Percentiles rank a stretch among this genome's conserved stretches.
phyloP scores from a whole-genome alignment of 2,888 invertebrate species.

The Amblyjoppa proteus region DNA sequence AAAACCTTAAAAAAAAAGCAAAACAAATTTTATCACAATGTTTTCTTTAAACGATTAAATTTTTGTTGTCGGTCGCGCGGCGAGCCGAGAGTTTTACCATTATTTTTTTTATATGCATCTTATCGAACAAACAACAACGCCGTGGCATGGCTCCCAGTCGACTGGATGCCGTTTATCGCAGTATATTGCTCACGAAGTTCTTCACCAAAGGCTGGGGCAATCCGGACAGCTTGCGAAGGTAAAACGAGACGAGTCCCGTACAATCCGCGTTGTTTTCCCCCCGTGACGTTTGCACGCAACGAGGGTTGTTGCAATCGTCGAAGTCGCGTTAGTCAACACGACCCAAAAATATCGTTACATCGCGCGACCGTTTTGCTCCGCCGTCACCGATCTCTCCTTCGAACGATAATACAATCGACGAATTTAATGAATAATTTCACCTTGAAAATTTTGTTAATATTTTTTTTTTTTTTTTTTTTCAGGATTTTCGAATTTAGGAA shows the following conservation, averaged over 20 bases:
- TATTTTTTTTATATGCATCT: conserved; percentile 45
- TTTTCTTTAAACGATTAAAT: conserved; percentile 33
- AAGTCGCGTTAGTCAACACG: not conserved
- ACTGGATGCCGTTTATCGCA: conserved; percentile 93
- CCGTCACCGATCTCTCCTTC: not conserved
- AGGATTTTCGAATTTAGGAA: conserved; percentile 97
- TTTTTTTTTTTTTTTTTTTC: conserved; percentile 82
- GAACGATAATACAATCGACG: not conserved
- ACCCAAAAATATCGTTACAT: conserved; percentile 9
- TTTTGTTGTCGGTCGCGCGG: not conserved
- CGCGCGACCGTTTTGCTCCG: not conserved
- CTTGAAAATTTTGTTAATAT: not conserved
- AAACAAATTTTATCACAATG: conserved; percentile 22
- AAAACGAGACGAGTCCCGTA: conserved; percentile 70
- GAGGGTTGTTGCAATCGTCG: not conserved
- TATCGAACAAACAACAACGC: conserved; percentile 16
- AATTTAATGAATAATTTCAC: not conserved
- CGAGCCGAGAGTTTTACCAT: not conserved
- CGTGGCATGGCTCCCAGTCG: conserved; percentile 81
- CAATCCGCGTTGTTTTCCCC: not conserved
- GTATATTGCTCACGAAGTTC: conserved; percentile 94
- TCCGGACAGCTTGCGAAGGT: conserved; percentile 95
- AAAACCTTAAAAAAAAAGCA: not conserved
- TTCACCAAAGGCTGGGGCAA: conserved; percentile 99
- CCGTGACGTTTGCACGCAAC: not conserved